Evolutionary conservation across 2,888 invertebrate species (phyloP).

Genomic region (Ophioninae sp.): DNA sequence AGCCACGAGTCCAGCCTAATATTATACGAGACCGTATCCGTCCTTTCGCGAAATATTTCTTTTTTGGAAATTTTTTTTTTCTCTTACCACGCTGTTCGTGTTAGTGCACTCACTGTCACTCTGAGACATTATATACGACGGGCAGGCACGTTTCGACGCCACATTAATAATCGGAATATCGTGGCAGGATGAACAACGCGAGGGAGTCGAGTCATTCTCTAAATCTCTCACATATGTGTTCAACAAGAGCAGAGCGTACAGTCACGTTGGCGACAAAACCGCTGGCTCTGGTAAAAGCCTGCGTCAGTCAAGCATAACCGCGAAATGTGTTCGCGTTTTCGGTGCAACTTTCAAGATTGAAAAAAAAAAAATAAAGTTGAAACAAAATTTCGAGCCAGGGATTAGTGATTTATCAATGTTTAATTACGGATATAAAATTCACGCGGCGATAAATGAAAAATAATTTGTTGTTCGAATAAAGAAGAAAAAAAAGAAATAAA

Average conservation of each 20-base stretch:
- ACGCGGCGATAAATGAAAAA: neutral
- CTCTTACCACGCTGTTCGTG: conserved; percentile 15
- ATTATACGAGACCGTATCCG: conserved; percentile 30
- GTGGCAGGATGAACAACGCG: conserved; percentile 38
- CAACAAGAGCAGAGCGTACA: conserved; percentile 25
- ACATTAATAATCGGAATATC: conserved; percentile 53
- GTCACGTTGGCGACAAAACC: conserved; percentile 43
- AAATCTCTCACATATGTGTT: conserved; percentile 50
- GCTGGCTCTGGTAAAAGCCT: conserved; percentile 39
- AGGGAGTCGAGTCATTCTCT: conserved; percentile 46
- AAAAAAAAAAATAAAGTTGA: too few species aligned
- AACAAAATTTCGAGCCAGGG: conserved; percentile 9
- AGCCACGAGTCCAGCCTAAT: neutral
- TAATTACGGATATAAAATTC: conserved; percentile 6
- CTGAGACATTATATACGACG: conserved; percentile 51
- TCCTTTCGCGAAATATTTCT: conserved; percentile 25
- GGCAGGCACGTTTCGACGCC: conserved; percentile 52
- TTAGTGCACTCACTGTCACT: conserved; percentile 54
- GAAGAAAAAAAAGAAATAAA: neutral
- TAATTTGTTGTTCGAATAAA: neutral
- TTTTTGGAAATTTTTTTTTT: conserved; percentile 16
- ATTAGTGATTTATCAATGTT: neutral
- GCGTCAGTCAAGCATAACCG: conserved; percentile 29
- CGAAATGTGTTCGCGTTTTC: conserved; percentile 31
- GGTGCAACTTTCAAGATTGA: conserved; percentile 10